Base-by-base conservation (phyloP, 2,113 vertebrate genomes). In the Chinchilla lanigera region DNA sequence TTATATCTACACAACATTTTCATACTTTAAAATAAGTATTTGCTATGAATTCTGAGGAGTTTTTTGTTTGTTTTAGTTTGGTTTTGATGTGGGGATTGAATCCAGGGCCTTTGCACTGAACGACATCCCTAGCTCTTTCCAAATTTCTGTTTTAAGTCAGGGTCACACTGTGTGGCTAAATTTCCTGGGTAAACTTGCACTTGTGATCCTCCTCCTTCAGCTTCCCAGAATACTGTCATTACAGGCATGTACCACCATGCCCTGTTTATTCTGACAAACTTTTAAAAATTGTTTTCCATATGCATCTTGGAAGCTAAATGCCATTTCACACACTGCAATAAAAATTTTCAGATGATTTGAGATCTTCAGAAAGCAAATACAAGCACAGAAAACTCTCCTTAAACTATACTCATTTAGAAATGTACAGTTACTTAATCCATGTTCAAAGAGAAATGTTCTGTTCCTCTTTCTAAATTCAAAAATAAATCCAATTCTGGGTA, bases 11-110 rank as follows among this genome's bases (percentile, higher is more conserved):
- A 35, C 0, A 90, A 73, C 26, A 60, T 63, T 82, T 86, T 92
- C 63, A 93, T 77, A 63, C 14, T 91, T 92, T 61, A 47, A 58
- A 95, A 83, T 16, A 96, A 75, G 83, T 33, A 60, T 41, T 93
- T 80, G 10, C 1, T 24, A n/a, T 77, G 13, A 82, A 58, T 63
- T 96, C 63, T 88, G 24, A 47, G 26, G 13, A 5, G 30, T 77
- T 75, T 13, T 47, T 75, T 75, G 24, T 28, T 77, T 47, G 11
- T 47, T 47, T 28, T 47, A 5, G 28, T 80, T 52, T 33, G 5
- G 50, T 77, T 78, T 80, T 52, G 77, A 35, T 78, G 26, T 17
- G 14, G 8, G 28, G 16, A 47, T 80, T 80, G 77, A 52, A 54
- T 30, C 30, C 16, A 35, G 47, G 77, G 16, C 7, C 47, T 80